Evolutionary conservation across 2,113 vertebrate species (phyloP).

Genomic region (Xiphias gladius): DNA sequence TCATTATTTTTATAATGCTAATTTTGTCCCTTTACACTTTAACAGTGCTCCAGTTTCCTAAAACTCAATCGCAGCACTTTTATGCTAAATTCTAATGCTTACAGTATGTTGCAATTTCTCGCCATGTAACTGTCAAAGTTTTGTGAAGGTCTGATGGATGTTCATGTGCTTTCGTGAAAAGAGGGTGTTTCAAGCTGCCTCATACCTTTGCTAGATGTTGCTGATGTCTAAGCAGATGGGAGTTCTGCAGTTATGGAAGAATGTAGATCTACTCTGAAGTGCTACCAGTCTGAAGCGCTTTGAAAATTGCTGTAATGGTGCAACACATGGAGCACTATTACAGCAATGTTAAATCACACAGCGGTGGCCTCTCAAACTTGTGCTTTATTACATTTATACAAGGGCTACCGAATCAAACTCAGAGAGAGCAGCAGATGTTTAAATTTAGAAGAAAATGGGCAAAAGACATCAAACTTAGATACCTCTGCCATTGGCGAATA

Average conservation of each 20-base stretch:
- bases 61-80: not conserved
- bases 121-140: not conserved
- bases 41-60: not conserved
- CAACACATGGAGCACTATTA: constrained; percentile 44
- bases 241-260: constrained; percentile 47
- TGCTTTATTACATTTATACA: constrained; percentile 33
- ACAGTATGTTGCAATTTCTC: not conserved
- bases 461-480: not conserved
- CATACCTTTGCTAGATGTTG: not conserved
- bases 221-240: constrained; percentile 52
- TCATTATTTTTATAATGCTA: not conserved
- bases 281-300: constrained; percentile 33
- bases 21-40: not conserved
- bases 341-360: constrained; percentile 41
- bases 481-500: not conserved
- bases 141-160: constrained; percentile 3
- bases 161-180: not conserved
- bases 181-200: constrained; percentile 6
- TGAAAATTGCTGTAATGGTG: constrained; percentile 59
- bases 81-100: not conserved
- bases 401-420: not conserved
- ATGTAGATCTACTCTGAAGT: constrained; percentile 52
- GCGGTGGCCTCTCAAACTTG: constrained; percentile 27
- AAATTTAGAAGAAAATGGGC: constrained; percentile 4
- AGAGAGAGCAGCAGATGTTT: not conserved